Conservation (phyloP, 2,797 vertebrate genomes). For the Eulemur rubriventer region DNA sequence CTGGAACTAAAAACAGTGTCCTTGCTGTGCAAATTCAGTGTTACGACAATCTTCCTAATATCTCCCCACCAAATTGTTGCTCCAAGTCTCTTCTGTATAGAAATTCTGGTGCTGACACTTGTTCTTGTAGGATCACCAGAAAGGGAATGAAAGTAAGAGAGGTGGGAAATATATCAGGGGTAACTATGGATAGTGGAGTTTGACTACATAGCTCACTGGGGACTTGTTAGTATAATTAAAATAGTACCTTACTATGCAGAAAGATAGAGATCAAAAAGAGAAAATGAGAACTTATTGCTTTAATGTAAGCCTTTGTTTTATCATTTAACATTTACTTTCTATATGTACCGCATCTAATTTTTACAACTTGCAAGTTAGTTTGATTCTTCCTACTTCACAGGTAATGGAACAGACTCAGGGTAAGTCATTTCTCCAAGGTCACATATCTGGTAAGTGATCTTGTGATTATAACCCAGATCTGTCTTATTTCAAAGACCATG, state of each 20-base stretch:
- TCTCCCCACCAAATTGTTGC: not conserved
- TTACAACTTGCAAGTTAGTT: not conserved
- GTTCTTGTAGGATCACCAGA: not conserved
- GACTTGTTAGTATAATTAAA: not conserved
- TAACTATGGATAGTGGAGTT: not conserved
- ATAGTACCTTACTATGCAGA: not conserved
- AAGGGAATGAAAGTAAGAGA: not conserved
- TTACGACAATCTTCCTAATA: not conserved
- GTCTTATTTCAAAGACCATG: not conserved
- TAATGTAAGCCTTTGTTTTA: not conserved
- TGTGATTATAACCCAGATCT: not conserved
- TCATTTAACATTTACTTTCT: not conserved
- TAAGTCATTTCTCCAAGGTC: not conserved
- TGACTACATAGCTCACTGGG: not conserved
- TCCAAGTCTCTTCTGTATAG: not conserved
- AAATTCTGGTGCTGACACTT: not conserved
- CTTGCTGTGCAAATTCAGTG: not conserved
- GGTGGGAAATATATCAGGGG: not conserved
- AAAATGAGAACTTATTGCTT: not conserved
- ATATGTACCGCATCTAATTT: not conserved
- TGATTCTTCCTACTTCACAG: not conserved
- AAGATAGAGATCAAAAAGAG: not conserved
- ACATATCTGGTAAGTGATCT: not conserved
- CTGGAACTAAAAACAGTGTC: not conserved
- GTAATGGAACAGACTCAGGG: not conserved